These are phyloP conservation scores for Morinoia aosen DNA, from an alignment of 2,888 invertebrate genomes.

Conservation along the genomic window DNA sequence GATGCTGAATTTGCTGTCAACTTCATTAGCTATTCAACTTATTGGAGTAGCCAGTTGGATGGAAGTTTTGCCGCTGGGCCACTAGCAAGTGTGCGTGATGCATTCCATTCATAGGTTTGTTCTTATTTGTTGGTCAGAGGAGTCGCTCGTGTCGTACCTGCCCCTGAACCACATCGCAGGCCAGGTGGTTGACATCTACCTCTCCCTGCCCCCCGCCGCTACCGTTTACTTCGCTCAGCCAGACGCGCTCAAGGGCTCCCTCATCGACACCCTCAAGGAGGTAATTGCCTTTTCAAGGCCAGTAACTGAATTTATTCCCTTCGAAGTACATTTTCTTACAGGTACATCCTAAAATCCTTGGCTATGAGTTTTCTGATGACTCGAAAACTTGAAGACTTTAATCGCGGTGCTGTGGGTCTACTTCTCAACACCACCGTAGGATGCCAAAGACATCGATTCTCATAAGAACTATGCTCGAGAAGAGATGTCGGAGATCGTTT, in stretches of 20 bases:
- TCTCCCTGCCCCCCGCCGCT: constrained; percentile 78
- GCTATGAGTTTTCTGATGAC: too few relatives aligned
- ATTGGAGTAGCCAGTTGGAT: background rate
- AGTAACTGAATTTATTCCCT: background rate
- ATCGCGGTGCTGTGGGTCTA: too few relatives aligned
- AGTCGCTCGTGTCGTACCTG: constrained; percentile 83
- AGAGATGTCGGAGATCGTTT: too few relatives aligned
- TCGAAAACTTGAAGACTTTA: too few relatives aligned
- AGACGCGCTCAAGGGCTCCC: constrained; percentile 86
- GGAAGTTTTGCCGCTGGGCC: background rate
- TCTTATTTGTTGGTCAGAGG: constrained; percentile 70
- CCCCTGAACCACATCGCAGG: constrained; percentile 94
- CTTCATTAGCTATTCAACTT: too few relatives aligned
- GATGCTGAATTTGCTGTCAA: too few relatives aligned
- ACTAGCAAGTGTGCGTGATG: background rate
- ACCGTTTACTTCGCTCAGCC: constrained; percentile 89
- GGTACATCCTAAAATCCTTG: too few relatives aligned
- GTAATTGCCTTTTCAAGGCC: constrained; percentile 73
- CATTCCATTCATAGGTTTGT: background rate
- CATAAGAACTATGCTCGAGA: too few relatives aligned
- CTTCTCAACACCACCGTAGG: too few relatives aligned
- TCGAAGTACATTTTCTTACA: too few relatives aligned
- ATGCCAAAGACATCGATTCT: too few relatives aligned
- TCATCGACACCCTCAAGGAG: constrained; percentile 82
- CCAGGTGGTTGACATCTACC: constrained; percentile 85